Percentiles rank a stretch among this genome's conserved stretches.
These are phyloP conservation scores for Gambelia wislizenii DNA, from an alignment of 2,797 vertebrate species.

Conservation along the genomic window DNA sequence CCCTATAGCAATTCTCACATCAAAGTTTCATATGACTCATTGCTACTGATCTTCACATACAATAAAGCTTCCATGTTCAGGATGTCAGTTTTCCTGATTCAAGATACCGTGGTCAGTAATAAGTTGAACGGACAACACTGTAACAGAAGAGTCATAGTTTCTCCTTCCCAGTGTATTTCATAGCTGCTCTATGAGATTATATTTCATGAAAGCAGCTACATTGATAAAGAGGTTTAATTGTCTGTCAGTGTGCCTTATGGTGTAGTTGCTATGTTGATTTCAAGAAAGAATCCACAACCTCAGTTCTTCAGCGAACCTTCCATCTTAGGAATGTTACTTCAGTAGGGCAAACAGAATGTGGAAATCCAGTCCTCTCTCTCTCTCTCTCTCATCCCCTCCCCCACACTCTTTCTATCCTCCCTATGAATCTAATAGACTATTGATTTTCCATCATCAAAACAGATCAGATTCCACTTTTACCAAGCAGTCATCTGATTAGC, in stretches of 20 bases:
- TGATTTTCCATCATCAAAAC: conserved; percentile 92
- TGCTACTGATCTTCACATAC: conserved; percentile 45
- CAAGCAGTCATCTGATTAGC: conserved; percentile 92
- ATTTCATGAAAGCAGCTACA: conserved; percentile 76
- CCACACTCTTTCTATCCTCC: conserved; percentile 72
- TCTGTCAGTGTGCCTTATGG: conserved; percentile 86
- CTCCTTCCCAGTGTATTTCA: conserved; percentile 62
- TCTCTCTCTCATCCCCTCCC: conserved; percentile 46
- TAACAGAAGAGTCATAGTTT: conserved; percentile 55
- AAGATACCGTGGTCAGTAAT: conserved; percentile 36
- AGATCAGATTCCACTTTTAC: conserved; percentile 87
- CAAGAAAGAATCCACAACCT: conserved; percentile 81
- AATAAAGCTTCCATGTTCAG: conserved; percentile 1
- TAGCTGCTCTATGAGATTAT: conserved; percentile 73
- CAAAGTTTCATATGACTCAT: conserved; percentile 21
- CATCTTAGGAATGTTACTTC: conserved; percentile 77
- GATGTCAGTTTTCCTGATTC: conserved; percentile 33
- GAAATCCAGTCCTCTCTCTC: conserved; percentile 62
- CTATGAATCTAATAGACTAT: conserved; percentile 93
- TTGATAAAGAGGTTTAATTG: conserved; percentile 93
- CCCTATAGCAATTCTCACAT: neutral
- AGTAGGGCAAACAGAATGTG: conserved; percentile 78
- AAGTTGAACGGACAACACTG: conserved; percentile 21
- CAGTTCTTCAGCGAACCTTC: conserved; percentile 75
- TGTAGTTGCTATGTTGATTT: conserved; percentile 82